Evolutionary conservation across 2,888 invertebrate species (phyloP), one percentile per base, ranked within the genome.

Genomic region (Hedya salicella): DNA sequence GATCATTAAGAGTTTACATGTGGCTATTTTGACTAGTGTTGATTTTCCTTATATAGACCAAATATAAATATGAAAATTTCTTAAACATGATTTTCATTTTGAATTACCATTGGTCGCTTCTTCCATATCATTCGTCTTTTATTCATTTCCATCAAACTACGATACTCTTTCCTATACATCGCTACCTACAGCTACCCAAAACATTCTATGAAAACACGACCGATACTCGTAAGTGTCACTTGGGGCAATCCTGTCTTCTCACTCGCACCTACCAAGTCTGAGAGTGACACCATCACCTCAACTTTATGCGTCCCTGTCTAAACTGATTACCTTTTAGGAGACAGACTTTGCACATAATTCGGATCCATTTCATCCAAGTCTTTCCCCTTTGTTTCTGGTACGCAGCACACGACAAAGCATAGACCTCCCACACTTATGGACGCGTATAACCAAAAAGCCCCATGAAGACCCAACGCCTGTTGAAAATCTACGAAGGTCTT

Each of bases 331-430:
- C 91, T 87, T 68, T 91, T 92, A 9, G 89, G 89, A 0, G 91
- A 91, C 11, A 92, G 75, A 80, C 85, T 92, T 70, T 87, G 90
- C 40, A 94, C 94, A 75, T 94, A 94, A 77, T 94, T 94, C 36
- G 95, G 94, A 80, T 96, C 95, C 95, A 98, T 97, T 86, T 98
- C 97, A 81, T 97, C 97, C 75, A 98, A 91, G 80, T 97, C 97
- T 74, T 95, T 95, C 0, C 98, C 98, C 84, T 97, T 97, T 3
- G 98, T 98, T 89, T 98, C 98, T 0, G 98, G 98, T 8, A 98
- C 96, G 81, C 95, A 96, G 78, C 96, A 95, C 2, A 96, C 95
- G 1, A 97, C 96, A 84, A 97, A 98, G 81, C 97, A 95, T 11
- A 97, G 90, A 16, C 97, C 96, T 21, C 96, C 94, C 0, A 97